phyloP scores from a whole-genome alignment of 2,797 vertebrate genomes.

The Oreochromis grahami region DNA sequence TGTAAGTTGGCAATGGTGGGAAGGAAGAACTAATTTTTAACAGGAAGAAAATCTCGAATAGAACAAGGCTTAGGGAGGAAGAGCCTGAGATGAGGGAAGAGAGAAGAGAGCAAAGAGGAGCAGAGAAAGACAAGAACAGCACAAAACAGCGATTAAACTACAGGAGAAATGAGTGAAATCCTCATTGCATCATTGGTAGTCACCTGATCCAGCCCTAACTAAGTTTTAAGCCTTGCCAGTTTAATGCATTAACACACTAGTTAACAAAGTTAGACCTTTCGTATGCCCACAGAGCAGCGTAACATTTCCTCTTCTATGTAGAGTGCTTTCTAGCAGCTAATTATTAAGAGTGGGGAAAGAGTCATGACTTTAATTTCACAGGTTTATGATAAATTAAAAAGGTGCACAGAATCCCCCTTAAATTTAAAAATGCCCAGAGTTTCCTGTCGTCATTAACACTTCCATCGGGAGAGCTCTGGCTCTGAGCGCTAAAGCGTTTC shows the following conservation, averaged over 20 bases:
- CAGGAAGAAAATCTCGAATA: not conserved
- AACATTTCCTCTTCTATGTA: not conserved
- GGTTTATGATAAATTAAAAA: not conserved
- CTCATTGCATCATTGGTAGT: not conserved
- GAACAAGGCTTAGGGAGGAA: accelerated
- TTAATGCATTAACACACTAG: not conserved
- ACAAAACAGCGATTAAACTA: not conserved
- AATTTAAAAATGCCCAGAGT: not conserved
- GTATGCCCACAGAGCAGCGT: not conserved
- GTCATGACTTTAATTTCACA: not conserved
- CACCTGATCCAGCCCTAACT: not conserved
- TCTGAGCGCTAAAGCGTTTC: not conserved
- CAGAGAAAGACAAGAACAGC: not conserved
- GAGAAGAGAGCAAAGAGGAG: not conserved
- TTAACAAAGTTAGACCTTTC: accelerated
- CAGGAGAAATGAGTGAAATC: too few relatives aligned
- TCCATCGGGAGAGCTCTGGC: not conserved
- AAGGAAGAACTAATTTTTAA: not conserved
- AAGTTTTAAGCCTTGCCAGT: accelerated
- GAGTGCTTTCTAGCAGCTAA: accelerated
- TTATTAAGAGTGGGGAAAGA: not conserved
- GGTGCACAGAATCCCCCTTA: not conserved
- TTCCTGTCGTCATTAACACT: accelerated
- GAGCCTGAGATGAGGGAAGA: not conserved
- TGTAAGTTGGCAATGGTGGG: not conserved